phyloP scores from a whole-genome alignment of 2,113 vertebrate species.

The Protobothrops flavoviridis region DNA sequence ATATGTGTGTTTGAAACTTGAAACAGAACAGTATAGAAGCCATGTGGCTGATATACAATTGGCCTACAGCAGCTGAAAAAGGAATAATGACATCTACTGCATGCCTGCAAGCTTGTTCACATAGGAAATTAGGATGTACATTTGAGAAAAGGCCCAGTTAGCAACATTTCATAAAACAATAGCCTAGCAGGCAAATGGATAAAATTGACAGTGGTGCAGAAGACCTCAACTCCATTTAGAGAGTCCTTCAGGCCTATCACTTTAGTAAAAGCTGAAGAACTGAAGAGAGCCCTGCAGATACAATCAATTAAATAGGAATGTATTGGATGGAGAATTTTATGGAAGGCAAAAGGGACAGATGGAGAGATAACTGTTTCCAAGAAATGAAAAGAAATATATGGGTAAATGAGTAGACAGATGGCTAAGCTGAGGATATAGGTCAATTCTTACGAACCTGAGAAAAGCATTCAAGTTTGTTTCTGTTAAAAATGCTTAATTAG shows the following conservation, averaged over 20 bases:
- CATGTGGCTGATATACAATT: neutral
- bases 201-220: neutral
- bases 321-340: constrained; percentile 1
- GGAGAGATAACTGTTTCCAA: constrained; percentile 1
- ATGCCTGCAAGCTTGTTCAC: neutral
- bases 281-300: neutral
- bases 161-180: constrained; percentile 8
- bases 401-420: constrained; percentile 22
- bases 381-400: constrained; percentile 18
- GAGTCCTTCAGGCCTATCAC: neutral
- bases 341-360: constrained; percentile 27
- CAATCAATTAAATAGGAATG: neutral
- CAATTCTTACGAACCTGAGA: constrained; percentile 20
- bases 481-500: constrained; percentile 32
- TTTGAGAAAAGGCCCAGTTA: neutral
- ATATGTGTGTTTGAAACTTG: neutral
- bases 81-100: neutral
- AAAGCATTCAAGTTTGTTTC: constrained; percentile 36
- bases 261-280: neutral
- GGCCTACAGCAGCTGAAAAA: neutral
- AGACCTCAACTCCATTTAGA: neutral
- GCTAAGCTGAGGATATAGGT: constrained; percentile 24
- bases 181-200: neutral
- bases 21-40: neutral
- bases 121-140: neutral